phyloP scores from a whole-genome alignment of 2,888 invertebrate species.

The Neocrepidodera transversa region DNA sequence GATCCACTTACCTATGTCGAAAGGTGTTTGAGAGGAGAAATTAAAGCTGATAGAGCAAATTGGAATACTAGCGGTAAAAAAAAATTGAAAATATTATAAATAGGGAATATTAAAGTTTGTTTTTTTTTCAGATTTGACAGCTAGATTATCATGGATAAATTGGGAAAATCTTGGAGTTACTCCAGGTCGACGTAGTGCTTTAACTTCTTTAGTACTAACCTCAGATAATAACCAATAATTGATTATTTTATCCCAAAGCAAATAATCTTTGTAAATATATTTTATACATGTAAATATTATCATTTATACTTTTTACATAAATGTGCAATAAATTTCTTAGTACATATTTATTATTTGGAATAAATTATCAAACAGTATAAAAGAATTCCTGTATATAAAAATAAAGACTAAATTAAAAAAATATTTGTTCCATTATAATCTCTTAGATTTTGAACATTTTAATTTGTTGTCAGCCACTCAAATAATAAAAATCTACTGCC shows the following conservation, averaged over 20 bases:
- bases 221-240: slow-evolving; percentile 63
- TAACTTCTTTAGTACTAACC: slow-evolving; percentile 81
- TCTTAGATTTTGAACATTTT: no score
- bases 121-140: slow-evolving; percentile 82
- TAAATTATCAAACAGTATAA: no score
- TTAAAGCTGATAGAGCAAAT: slow-evolving; percentile 85
- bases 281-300: background rate
- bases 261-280: background rate
- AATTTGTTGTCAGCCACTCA: no score
- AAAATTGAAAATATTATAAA: slow-evolving; percentile 2
- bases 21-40: slow-evolving; percentile 87
- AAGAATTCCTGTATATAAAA: no score
- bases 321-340: background rate
- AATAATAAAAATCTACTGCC: no score
- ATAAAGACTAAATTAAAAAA: no score
- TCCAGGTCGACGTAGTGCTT: slow-evolving; percentile 82
- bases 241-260: background rate
- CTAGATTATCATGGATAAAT: slow-evolving; percentile 97
- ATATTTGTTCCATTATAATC: no score
- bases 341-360: background rate
- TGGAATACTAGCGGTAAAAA: slow-evolving; percentile 95
- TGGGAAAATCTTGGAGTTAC: slow-evolving; percentile 98
- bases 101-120: no score
- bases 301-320: background rate
- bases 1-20: slow-evolving; percentile 95